Evolutionary conservation across 1,140 invertebrate genomes (phyloP), one percentile per base, ranked within the genome.

Genomic region (Heliconius congener): DNA sequence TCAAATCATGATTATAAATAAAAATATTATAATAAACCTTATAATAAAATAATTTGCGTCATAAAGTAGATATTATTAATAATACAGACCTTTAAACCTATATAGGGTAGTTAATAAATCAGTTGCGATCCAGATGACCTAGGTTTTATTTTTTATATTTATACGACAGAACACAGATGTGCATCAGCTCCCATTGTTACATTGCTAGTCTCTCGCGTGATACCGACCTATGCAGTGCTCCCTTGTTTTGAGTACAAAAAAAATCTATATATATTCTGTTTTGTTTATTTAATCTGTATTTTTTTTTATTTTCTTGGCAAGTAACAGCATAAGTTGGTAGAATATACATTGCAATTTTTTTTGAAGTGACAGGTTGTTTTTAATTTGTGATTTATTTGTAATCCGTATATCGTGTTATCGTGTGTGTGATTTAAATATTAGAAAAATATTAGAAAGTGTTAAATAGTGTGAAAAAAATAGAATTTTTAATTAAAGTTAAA

Each of bases 161-260:
- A 60, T 23, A n/a, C 55, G 60, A 79, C 73, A 79, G 34, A 72
- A 79, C 74, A 73, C 73, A 74, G 50, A 66, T 50, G 73, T 66
- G 60, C 60, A 66, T 66, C 60, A 66, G 23, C 27, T 66, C 60
- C 60, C 23, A 30, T 57, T 57, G 55, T 57, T 57, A 66, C 60
- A 13, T 66, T 66, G 60, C 27, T 76, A 80, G 79, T 80, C 74
- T 80, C 39, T 50, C 79, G 52, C 71, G 79, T 60, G 79, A 72
- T 75, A 71, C 79, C 74, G 79, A 80, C 70, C 74, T 4, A 73
- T 76, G 70, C 79, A 76, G 79, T 72, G 74, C 60, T 80, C 79
- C 23, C 13, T 13, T 66, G 23, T 66, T 23, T 23, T 30, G 13
- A 66, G 60, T 23, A 66, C 23, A 60, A 73, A 39, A 73, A 77